phyloP scores from a whole-genome alignment of 2,113 vertebrate genomes.

The Hippolais icterina region DNA sequence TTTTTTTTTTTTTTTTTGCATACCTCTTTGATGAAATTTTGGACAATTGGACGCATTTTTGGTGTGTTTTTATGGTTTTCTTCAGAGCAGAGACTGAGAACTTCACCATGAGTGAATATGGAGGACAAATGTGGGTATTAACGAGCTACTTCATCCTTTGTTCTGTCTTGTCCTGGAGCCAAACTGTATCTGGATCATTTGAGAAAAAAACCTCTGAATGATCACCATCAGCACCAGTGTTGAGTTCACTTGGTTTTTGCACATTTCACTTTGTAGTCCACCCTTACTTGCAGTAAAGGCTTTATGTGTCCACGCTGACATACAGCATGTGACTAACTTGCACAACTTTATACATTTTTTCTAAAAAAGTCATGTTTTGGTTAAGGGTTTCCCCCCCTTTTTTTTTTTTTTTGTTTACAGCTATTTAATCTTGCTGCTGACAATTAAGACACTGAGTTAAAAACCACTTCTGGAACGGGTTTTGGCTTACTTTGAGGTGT shows the following conservation, averaged over 20 bases:
- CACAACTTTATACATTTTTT: background rate
- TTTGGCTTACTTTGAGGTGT: background rate
- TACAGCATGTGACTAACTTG: background rate
- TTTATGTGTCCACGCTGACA: background rate
- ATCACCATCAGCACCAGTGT: background rate
- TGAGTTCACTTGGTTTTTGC: background rate
- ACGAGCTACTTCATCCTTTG: background rate
- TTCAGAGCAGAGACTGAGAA: background rate
- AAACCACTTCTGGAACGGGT: background rate
- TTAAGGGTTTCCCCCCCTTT: background rate
- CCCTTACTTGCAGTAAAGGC: background rate
- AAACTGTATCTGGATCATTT: background rate
- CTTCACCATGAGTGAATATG: background rate
- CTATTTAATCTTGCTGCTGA: background rate
- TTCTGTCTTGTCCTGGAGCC: background rate
- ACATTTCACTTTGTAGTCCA: background rate
- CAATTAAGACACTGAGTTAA: background rate
- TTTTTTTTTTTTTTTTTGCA: background rate
- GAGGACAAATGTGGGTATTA: background rate
- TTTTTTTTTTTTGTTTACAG: background rate
- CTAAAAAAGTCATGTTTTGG: background rate
- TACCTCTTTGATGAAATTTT: background rate
- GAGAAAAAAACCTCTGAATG: background rate
- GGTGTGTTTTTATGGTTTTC: background rate
- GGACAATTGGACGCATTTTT: background rate